phyloP scores from a whole-genome alignment of 2,797 vertebrate species.

The Antennarius maculatus region DNA sequence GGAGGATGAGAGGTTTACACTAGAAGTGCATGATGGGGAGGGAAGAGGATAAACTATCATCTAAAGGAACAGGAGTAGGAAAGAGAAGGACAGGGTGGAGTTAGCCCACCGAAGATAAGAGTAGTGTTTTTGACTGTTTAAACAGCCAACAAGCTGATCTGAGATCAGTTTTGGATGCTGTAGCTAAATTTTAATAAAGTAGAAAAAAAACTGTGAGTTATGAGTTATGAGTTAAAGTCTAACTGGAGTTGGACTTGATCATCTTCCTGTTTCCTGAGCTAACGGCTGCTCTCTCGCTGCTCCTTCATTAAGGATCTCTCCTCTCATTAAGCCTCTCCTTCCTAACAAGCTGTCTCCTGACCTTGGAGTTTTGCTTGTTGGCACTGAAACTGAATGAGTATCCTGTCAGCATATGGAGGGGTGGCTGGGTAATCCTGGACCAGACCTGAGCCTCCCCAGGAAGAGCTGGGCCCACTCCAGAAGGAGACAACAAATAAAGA shows the following conservation, averaged over 20 bases:
- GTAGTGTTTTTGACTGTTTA: constrained; percentile 8
- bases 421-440: constrained; percentile 41
- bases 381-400: constrained; percentile 45
- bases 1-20: not conserved
- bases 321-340: constrained; percentile 30
- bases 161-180: not conserved
- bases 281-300: constrained; percentile 11
- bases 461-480: constrained; percentile 55
- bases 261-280: constrained; percentile 1
- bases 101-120: not conserved
- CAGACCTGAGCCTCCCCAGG: constrained; percentile 40
- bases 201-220: no score
- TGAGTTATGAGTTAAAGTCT: no score
- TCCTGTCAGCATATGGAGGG: constrained; percentile 68
- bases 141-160: constrained; percentile 8
- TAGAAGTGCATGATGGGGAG: constrained; percentile 20
- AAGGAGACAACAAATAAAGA: constrained; percentile 47
- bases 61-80: not conserved
- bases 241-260: not conserved
- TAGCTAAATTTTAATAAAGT: no score
- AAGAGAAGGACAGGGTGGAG: not conserved
- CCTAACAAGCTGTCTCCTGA: constrained; percentile 54
- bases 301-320: constrained; percentile 35
- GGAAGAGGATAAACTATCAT: constrained; percentile 11
- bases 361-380: constrained; percentile 63